phyloP scores from a whole-genome alignment of 1,140 invertebrate genomes.

The Hyles vespertilio region DNA sequence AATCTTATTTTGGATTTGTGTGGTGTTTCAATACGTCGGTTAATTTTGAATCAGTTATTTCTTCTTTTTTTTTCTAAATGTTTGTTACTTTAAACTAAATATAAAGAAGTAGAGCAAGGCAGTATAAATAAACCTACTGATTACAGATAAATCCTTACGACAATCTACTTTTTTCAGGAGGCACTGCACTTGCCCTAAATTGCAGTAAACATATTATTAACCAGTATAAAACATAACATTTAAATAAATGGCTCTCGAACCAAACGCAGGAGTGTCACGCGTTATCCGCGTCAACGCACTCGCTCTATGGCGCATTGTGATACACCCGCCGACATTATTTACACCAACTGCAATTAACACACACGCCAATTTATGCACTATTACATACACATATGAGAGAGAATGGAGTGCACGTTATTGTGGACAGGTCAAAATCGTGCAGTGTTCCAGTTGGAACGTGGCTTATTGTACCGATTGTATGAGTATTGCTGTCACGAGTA shows the following conservation, averaged over 20 bases:
- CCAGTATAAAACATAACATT: not conserved
- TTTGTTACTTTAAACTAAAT: no score
- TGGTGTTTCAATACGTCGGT: no score
- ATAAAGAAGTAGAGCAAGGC: no score
- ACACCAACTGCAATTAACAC: not conserved
- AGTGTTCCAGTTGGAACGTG: no score
- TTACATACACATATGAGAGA: not conserved
- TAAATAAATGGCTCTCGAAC: not conserved
- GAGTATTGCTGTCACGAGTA: no score
- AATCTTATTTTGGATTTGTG: no score
- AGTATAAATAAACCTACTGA: no score
- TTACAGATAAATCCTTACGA: no score
- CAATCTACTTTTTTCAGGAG: not conserved
- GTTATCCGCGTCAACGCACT: slow-evolving; percentile 25
- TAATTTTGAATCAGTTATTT: no score
- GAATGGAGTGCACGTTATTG: not conserved
- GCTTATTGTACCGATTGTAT: no score
- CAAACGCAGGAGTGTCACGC: slow-evolving; percentile 17
- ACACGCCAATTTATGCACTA: slow-evolving; percentile 1
- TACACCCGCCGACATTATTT: not conserved
- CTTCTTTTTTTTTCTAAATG: no score
- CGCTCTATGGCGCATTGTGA: slow-evolving; percentile 22
- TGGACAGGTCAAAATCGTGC: no score
- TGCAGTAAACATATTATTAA: not conserved
- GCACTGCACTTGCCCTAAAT: not conserved